Conservation (phyloP, 2,113 vertebrate genomes). For the Gymnocephalus cernua region DNA sequence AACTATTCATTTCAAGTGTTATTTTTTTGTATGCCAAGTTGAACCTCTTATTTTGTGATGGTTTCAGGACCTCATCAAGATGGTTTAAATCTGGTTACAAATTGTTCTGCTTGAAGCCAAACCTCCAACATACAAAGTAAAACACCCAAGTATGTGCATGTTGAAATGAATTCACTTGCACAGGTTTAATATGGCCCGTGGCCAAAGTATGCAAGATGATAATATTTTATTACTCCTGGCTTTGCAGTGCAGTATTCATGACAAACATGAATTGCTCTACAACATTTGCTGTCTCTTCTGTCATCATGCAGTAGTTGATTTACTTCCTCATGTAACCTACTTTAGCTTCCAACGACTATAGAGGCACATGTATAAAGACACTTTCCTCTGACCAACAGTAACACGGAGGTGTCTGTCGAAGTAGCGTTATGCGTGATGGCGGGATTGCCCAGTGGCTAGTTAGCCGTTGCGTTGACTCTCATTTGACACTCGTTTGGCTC, state of each 20-base stretch:
- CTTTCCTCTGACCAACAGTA: constrained; percentile 38
- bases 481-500: constrained; percentile 82
- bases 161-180: constrained; percentile 27
- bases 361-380: constrained; percentile 44
- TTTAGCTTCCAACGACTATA: constrained; percentile 19
- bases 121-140: background rate
- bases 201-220: constrained; percentile 30
- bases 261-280: constrained; percentile 71
- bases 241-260: constrained; percentile 51
- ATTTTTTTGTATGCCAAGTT: too few relatives aligned
- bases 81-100: constrained; percentile 6
- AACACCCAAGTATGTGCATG: constrained; percentile 23
- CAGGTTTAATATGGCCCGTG: constrained; percentile 25
- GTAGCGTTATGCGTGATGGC: constrained; percentile 38
- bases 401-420: constrained; percentile 53
- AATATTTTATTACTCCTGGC: constrained; percentile 53
- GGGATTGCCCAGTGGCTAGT: constrained; percentile 75
- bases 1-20: background rate
- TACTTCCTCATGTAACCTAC: constrained; percentile 36
- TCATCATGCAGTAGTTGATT: constrained; percentile 65
- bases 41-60: background rate
- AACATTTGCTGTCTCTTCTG: constrained; percentile 66
- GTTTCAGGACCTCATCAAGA: background rate
- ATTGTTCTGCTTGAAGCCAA: background rate
- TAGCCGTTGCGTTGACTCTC: constrained; percentile 73